Conservation (phyloP, 2,113 vertebrate genomes). For the Ammospiza nelsoni region DNA sequence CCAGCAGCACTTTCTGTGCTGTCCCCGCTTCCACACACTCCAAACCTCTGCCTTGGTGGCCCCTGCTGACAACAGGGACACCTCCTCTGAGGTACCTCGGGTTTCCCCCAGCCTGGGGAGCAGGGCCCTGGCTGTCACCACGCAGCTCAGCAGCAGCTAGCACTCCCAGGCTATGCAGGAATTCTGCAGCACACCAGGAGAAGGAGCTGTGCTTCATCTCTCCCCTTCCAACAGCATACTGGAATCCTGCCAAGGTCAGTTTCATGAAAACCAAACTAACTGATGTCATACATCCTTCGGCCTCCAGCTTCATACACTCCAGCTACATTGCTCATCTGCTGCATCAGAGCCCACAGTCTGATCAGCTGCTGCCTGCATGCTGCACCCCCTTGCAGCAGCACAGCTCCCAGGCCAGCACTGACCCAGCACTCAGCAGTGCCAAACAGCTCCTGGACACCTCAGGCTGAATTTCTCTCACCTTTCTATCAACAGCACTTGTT, state of each 20-base stretch:
- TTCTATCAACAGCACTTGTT: background rate
- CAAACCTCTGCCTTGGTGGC: background rate
- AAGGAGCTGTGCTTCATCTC: constrained; percentile 32
- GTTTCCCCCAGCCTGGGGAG: background rate
- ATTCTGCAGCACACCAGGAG: background rate
- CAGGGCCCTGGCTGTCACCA: background rate
- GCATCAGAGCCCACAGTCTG: background rate
- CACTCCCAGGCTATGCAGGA: background rate
- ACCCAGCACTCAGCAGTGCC: rapidly evolving
- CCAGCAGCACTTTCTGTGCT: background rate
- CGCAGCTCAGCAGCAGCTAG: background rate
- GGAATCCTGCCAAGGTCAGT: constrained; percentile 17
- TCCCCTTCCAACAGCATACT: background rate
- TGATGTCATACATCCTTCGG: background rate
- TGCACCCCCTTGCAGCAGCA: background rate
- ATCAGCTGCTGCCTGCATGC: background rate
- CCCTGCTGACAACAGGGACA: background rate
- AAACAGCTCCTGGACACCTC: background rate
- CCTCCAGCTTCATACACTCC: background rate
- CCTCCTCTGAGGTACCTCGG: background rate
- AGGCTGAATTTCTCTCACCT: background rate
- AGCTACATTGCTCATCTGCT: background rate
- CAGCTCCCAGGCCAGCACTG: background rate
- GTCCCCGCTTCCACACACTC: rapidly evolving
- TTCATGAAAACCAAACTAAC: constrained; percentile 17